These are phyloP conservation scores for Thalpophila matura DNA, from an alignment of 2,888 invertebrate genomes.

Conservation along the genomic window DNA sequence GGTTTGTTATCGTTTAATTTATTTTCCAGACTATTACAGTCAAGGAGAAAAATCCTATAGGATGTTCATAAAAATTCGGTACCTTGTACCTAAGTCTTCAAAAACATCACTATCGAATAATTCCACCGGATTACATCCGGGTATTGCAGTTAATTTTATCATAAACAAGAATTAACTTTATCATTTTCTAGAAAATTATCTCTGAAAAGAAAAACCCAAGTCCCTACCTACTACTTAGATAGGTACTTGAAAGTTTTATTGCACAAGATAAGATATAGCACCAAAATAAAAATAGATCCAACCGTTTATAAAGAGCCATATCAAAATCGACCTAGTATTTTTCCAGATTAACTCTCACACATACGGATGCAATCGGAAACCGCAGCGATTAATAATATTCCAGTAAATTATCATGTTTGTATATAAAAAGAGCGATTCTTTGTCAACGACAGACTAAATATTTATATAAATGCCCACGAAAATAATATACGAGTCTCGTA, in stretches of 20 bases:
- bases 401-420: background rate
- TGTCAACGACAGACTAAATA: constrained; percentile 21
- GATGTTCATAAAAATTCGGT: too few relatives aligned
- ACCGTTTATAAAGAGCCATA: background rate
- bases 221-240: too few relatives aligned
- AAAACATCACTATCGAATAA: background rate
- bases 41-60: too few relatives aligned
- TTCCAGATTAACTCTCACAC: constrained; percentile 25
- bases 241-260: background rate
- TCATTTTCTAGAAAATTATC: background rate
- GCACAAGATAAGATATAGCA: constrained; percentile 1
- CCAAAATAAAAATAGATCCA: background rate
- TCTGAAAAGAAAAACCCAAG: background rate
- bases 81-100: too few relatives aligned
- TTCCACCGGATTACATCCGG: background rate
- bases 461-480: constrained; percentile 16
- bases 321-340: constrained; percentile 24
- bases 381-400: constrained; percentile 11
- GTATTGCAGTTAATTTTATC: background rate
- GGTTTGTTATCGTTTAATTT: too few relatives aligned
- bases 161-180: background rate
- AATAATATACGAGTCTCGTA: constrained; percentile 1
- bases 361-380: constrained; percentile 14
- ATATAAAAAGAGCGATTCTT: constrained; percentile 6
- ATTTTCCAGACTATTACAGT: too few relatives aligned